Evolutionary conservation across 2,888 invertebrate genomes (phyloP).

Genomic region (Polietes domitor): DNA sequence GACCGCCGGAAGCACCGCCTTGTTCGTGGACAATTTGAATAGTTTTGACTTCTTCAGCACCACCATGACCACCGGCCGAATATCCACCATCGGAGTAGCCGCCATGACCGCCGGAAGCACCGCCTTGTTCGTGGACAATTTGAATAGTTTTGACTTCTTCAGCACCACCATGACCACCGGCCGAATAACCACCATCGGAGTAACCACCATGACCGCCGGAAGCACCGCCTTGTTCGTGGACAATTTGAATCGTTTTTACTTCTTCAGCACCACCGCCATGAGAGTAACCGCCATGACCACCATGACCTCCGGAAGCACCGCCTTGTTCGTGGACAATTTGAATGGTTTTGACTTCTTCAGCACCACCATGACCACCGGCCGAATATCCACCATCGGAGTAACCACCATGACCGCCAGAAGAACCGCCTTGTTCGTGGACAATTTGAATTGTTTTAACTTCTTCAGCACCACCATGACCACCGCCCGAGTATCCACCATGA

Average conservation of each 20-base stretch:
- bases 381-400: conserved; percentile 37
- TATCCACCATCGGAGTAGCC: conserved; percentile 30
- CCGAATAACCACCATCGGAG: conserved; percentile 15
- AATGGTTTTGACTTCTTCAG: conserved; percentile 55
- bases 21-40: conserved; percentile 61
- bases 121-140: conserved; percentile 63
- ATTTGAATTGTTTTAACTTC: conserved; percentile 48
- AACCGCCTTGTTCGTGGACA: conserved; percentile 20
- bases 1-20: conserved; percentile 10
- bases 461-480: conserved; percentile 12
- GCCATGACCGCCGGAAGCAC: conserved; percentile 43
- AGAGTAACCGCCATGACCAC: conserved; percentile 35
- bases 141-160: conserved; percentile 57
- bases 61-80: not conserved
- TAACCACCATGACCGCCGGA: conserved; percentile 29
- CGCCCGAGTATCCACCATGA: not conserved
- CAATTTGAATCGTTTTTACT: conserved; percentile 69
- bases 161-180: conserved; percentile 30
- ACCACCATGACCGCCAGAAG: conserved; percentile 4
- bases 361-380: conserved; percentile 33
- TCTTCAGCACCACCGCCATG: conserved; percentile 45
- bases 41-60: conserved; percentile 52
- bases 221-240: conserved; percentile 63
- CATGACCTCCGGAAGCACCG: conserved; percentile 36
- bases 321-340: conserved; percentile 61